These are phyloP conservation scores for Drosophila pseudoananassae DNA, from an alignment of 1,140 invertebrate genomes.

Conservation along the genomic window DNA sequence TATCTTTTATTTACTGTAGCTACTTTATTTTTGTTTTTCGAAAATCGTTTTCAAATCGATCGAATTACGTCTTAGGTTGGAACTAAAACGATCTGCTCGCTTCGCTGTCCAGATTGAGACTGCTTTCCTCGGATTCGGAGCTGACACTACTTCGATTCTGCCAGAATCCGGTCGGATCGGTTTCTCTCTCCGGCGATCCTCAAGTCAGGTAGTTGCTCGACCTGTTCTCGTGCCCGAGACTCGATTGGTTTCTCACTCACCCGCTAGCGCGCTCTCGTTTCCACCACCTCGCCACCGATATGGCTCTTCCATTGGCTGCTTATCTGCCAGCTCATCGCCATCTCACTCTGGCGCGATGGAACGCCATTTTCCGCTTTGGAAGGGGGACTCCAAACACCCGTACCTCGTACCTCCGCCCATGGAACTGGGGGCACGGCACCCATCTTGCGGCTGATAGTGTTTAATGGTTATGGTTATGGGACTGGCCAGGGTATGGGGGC, in stretches of 20 bases:
- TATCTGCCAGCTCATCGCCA: slow-evolving; percentile 21
- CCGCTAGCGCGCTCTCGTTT: slow-evolving; percentile 5
- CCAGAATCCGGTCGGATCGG: slow-evolving; percentile 66
- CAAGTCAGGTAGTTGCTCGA: slow-evolving; percentile 59
- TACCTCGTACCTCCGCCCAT: slow-evolving; percentile 12
- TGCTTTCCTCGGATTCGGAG: slow-evolving; percentile 40
- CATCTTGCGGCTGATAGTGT: slow-evolving; percentile 62
- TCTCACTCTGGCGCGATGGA: slow-evolving; percentile 39
- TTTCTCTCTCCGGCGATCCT: slow-evolving; percentile 36
- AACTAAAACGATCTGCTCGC: slow-evolving; percentile 55
- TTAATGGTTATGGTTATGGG: slow-evolving; percentile 32
- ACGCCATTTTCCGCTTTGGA: slow-evolving; percentile 63
- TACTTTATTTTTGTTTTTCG: neutral
- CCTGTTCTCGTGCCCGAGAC: slow-evolving; percentile 62
- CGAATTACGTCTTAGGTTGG: slow-evolving; percentile 4
- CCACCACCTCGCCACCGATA: slow-evolving; percentile 26
- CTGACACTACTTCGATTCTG: slow-evolving; percentile 51
- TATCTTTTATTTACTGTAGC: slow-evolving; percentile 1
- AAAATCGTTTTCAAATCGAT: slow-evolving; percentile 8
- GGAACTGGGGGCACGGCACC: slow-evolving; percentile 46
- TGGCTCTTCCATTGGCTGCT: slow-evolving; percentile 53
- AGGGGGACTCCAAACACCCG: neutral
- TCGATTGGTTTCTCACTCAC: neutral
- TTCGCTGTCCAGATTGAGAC: slow-evolving; percentile 65
- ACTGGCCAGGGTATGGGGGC: slow-evolving; percentile 11